Conservation (phyloP, 2,888 invertebrate genomes). For the Sicus ferrugineus region DNA sequence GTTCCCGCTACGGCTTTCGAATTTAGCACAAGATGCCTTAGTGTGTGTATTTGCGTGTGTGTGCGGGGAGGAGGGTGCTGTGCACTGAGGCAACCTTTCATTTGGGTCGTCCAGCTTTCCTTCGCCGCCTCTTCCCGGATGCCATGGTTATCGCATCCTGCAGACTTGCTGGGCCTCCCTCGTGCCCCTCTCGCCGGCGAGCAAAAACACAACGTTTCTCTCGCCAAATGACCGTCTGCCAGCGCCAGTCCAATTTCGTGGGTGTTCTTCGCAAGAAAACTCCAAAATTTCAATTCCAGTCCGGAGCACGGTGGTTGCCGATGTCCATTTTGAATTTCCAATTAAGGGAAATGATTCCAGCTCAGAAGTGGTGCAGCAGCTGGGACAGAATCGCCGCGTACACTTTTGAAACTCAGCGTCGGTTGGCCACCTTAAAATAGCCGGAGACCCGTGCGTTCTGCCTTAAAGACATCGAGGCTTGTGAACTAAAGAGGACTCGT, state of each 20-base stretch:
- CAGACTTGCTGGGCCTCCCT: constrained; percentile 1
- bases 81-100: constrained; percentile 3
- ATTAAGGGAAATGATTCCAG: constrained; percentile 27
- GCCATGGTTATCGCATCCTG: background rate
- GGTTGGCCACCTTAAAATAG: background rate
- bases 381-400: no score
- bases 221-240: constrained; percentile 19
- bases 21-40: constrained; percentile 1
- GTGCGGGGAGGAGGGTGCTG: background rate
- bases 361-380: no score
- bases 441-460: no score
- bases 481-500: no score
- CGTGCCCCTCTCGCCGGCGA: background rate
- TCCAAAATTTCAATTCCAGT: constrained; percentile 24
- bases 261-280: constrained; percentile 24
- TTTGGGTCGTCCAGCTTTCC: constrained; percentile 2
- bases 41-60: background rate
- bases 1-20: constrained; percentile 1
- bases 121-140: background rate
- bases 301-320: constrained; percentile 15
- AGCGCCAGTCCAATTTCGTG: background rate
- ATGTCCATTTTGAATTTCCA: constrained; percentile 33
- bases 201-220: background rate
- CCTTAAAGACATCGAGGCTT: no score
- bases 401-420: no score